A percentile compares a stretch with the other conserved stretches of the same genome.
phyloP scores from a whole-genome alignment of 2,797 vertebrate species.

The Okamejei kenojei region DNA sequence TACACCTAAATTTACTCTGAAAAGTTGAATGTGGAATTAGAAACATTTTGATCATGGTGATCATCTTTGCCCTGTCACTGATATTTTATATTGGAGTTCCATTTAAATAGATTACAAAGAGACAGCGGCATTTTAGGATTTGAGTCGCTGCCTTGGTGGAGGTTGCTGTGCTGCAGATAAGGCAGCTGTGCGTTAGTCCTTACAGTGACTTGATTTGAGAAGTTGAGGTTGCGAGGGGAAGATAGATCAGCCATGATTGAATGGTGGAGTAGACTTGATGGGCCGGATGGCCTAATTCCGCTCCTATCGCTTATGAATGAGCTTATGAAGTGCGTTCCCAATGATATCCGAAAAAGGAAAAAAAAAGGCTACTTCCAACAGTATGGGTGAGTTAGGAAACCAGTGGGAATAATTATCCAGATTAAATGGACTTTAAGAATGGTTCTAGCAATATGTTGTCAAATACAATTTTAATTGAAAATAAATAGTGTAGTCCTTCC shows the following conservation, averaged over 20 bases:
- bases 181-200: not conserved
- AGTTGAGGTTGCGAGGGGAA: too few relatives aligned
- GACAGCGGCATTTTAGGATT: not conserved
- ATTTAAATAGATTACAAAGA: not conserved
- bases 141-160: not conserved
- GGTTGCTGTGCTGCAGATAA: not conserved
- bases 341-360: not conserved
- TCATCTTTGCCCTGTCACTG: not conserved
- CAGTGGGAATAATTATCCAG: not conserved
- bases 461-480: not conserved
- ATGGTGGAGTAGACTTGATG: too few relatives aligned
- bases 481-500: not conserved
- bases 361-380: not conserved
- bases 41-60: not conserved
- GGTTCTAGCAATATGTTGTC: not conserved
- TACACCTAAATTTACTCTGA: not conserved
- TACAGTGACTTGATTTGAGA: not conserved
- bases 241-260: too few relatives aligned
- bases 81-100: not conserved
- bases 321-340: not conserved
- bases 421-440: not conserved
- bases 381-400: not conserved
- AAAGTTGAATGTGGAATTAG: not conserved
- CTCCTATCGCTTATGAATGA: too few relatives aligned
- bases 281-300: too few relatives aligned